Conservation (phyloP, 2,888 invertebrate genomes). For the Oegoconia quadripuncta region DNA sequence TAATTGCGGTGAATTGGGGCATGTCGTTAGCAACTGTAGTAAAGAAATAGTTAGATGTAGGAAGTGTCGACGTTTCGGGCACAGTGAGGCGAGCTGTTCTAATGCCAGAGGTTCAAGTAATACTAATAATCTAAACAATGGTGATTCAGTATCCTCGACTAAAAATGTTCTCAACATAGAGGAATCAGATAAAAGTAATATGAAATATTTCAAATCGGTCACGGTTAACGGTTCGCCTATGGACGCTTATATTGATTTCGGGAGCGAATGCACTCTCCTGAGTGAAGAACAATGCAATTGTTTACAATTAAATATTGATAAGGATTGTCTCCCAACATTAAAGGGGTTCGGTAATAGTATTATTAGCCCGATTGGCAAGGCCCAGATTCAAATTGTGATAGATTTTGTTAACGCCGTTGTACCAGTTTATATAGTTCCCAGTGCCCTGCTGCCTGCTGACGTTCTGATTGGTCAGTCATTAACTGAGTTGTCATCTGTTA, state of each 20-base stretch:
- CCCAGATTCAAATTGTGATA: not conserved
- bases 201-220: not conserved
- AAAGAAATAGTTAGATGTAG: not conserved
- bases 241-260: too few species aligned
- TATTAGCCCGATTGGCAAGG: not conserved
- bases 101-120: too few species aligned
- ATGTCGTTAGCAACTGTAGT: not conserved
- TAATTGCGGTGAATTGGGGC: constrained; percentile 1
- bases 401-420: not conserved
- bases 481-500: not conserved
- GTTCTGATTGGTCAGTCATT: not conserved
- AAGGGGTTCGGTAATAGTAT: not conserved
- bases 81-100: not conserved
- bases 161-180: not conserved
- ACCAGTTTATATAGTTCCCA: not conserved
- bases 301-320: too few species aligned
- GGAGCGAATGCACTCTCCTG: not conserved
- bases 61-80: not conserved
- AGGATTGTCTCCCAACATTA: not conserved
- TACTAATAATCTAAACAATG: not conserved
- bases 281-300: too few species aligned
- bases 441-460: not conserved
- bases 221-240: not conserved
- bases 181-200: not conserved
- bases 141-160: too few species aligned